A percentile compares a stretch with the other conserved stretches of the same genome.
Evolutionary conservation across 1,140 invertebrate genomes (phyloP).

Genomic region (Lepidurus couesii): DNA sequence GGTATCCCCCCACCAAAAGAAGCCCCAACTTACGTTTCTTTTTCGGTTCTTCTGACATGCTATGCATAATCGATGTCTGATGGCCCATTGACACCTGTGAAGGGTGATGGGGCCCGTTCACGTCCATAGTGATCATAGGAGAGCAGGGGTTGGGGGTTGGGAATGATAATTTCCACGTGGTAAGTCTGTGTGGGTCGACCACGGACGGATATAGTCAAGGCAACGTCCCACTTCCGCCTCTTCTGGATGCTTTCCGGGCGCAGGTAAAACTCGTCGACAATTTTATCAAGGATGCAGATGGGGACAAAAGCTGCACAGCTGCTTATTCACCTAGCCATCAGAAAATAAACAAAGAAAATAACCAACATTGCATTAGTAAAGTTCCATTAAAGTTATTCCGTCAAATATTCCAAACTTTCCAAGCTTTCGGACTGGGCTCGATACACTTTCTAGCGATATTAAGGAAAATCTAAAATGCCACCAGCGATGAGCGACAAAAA

Average conservation of each 20-base stretch:
- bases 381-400: neutral
- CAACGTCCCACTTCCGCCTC: constrained; percentile 3
- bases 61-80: constrained; percentile 9
- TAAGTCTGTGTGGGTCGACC: neutral
- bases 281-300: constrained; percentile 10
- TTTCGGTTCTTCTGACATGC: constrained; percentile 4
- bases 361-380: neutral
- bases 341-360: neutral
- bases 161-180: neutral
- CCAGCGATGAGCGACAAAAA: neutral
- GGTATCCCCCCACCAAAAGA: neutral
- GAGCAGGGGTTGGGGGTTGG: constrained; percentile 9
- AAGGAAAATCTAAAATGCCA: neutral
- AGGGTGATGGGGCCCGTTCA: constrained; percentile 28
- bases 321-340: neutral
- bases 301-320: neutral
- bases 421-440: no score
- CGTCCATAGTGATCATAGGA: constrained; percentile 32
- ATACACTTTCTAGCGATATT: neutral
- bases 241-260: neutral
- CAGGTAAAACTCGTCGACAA: neutral
- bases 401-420: neutral
- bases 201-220: neutral
- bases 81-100: constrained; percentile 17
- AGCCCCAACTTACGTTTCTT: neutral